Base-by-base conservation (phyloP, 2,113 vertebrate genomes). In the Ochotona curzoniae region DNA sequence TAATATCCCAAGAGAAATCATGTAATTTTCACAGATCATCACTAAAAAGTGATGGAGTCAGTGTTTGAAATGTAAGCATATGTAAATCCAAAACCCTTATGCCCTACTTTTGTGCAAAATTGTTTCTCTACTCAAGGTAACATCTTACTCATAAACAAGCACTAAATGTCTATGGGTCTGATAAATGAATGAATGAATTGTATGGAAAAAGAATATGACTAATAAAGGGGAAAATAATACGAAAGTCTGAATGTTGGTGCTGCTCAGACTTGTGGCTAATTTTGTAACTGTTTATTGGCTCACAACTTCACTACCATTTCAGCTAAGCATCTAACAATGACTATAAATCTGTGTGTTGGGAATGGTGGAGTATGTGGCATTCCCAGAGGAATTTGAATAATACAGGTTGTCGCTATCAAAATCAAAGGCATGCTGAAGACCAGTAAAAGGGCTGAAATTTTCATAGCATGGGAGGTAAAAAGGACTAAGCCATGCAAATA, bases 221-320 rank as follows among this genome's bases (percentile, higher is more conserved):
- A 91, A 7, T 54, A 81, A 66, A 70, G 84, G 30, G 30, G 9
- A 84, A 85, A 87, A 85, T 63, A 71, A 61, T 71, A 73, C 78
- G n/a, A 78, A 86, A 89, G 47, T 44, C 18, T 26, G 57, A 70
- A 70, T 32, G 13, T 47, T 82, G 51, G 6, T 92, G 18, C 38
- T 49, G 87, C 47, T 91, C 82, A 89, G 1, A 51, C 51, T 69
- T 54, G 71, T n/a, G 83, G 28, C 28, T n/a, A 78, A 84, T n/a
- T 95, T 92, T 54, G 81, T 30, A 90, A 67, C 82, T 84, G 23
- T 87, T 92, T 67, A 14, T 38, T 44, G 28, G 25, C 23, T 90
- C 21, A 15, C 28, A 71, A 49, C 17, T 61, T 80, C 47, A 63
- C 47, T 76, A 8, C 35, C 66, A 26, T 47, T 69, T 91, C 81